phyloP scores from a whole-genome alignment of 2,888 invertebrate species.

The Oscheius sp. region DNA sequence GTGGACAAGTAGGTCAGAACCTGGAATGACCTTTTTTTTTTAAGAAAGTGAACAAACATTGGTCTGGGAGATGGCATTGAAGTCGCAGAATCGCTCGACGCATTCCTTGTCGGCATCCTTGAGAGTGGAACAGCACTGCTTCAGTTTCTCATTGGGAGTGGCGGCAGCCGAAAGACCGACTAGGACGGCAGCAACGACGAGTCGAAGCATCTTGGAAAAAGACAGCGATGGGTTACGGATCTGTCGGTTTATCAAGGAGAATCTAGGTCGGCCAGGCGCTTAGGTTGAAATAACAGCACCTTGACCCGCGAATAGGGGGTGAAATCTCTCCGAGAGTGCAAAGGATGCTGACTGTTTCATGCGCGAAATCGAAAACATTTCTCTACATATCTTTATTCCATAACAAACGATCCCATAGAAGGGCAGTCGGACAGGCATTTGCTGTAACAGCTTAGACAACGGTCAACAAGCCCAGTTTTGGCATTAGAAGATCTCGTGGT shows the following conservation, averaged over 20 bases:
- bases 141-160: constrained; percentile 65
- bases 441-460: no score
- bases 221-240: background rate
- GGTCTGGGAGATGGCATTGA: constrained; percentile 71
- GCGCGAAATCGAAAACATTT: no score
- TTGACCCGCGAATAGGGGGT: constrained; percentile 21
- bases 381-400: no score
- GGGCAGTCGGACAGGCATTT: no score
- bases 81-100: constrained; percentile 70
- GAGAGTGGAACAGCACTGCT: constrained; percentile 66
- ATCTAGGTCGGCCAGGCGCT: constrained; percentile 27
- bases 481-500: no score
- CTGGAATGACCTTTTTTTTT: constrained; percentile 45
- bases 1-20: constrained; percentile 70
- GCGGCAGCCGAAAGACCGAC: constrained; percentile 7
- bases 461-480: no score
- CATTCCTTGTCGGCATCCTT: constrained; percentile 67
- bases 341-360: background rate
- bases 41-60: constrained; percentile 54
- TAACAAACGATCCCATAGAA: no score
- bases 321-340: constrained; percentile 3
- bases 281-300: constrained; percentile 31
- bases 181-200: constrained; percentile 21
- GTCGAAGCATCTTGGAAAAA: constrained; percentile 16
- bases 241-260: constrained; percentile 29